Evolutionary conservation across 2,797 vertebrate genomes (phyloP).

Genomic region (Orestias chungarensis): DNA sequence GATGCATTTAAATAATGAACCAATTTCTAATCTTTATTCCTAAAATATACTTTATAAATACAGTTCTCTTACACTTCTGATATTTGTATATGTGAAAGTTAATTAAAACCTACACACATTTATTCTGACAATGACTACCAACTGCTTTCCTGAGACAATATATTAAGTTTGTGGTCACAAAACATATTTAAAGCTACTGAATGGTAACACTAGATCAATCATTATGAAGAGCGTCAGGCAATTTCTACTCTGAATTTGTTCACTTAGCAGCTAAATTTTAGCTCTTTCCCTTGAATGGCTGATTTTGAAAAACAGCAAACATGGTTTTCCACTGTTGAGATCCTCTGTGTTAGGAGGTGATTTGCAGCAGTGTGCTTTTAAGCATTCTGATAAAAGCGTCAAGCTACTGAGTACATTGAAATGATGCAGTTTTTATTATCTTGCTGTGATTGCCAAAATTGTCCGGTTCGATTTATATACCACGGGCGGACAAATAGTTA

Average conservation of each 20-base stretch:
- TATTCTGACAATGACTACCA: neutral
- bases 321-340: neutral
- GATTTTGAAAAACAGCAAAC: neutral
- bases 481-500: neutral
- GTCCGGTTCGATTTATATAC: neutral
- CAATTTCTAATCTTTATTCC: neutral
- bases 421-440: neutral
- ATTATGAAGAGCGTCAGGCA: neutral
- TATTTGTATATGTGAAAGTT: neutral
- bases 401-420: neutral
- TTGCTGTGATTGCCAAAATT: neutral
- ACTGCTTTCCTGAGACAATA: neutral
- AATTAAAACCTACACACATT: neutral
- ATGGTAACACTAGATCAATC: neutral
- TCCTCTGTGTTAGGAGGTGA: neutral
- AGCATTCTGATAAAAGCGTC: neutral
- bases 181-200: neutral
- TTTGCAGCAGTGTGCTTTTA: neutral
- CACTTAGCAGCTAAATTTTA: no score
- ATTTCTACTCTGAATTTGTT: neutral
- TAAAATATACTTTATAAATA: neutral
- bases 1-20: neutral
- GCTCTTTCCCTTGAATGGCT: no score
- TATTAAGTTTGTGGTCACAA: neutral
- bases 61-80: no score